Evolutionary conservation across 92 coral and sea anemone genomes (phyloP), one percentile per base, ranked within the genome.

Genomic region (Bergia puertoricense): DNA sequence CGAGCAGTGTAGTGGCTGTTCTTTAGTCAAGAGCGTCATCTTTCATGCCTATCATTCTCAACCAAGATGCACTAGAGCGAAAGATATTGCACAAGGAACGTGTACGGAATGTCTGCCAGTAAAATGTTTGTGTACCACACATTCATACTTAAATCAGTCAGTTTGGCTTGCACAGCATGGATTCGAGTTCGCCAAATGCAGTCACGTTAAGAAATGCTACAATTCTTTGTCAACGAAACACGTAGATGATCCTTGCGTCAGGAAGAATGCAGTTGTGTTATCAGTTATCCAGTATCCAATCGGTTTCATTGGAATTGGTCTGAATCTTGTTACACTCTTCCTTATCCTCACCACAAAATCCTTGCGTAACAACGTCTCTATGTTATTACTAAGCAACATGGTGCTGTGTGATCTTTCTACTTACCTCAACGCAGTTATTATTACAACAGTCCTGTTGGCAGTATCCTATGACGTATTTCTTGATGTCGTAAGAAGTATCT

Each of bases 401-500:
- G 85, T 72, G 23, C 42, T 81, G 45, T 81, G 85, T 6, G 85
- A 81, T 37, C 85, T 81, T 42, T 59, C 72, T 3, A 81, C 72
- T 72, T 81, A 72, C 16, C 3, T 81, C 22, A 30, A 81, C 40
- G 73, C 85, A 6, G 6, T 81, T 56, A 80, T 81, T 16, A 40
- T 81, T 4, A 39, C 71, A 36, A 13, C 85, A 15, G 23, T 81
- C 5, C 85, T 54, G 2, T 20, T 81, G 22, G 65, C 86, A 38
- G 11, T 81, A 44, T 11, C 90, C 2, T 94, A 92, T 62, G 85
- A 78, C 18, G 73, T 5, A 6, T 92, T 91, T 62, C 36, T 86
- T 18, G 23, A 65, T 0, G 76, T 30, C 77, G 44, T 91, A 43
- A 38, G 81, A 51, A 39, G 46, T 3, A 76, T 92, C 3, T 94